Evolutionary conservation across 2,797 vertebrate species (phyloP).

Genomic region (Thamnophis elegans): DNA sequence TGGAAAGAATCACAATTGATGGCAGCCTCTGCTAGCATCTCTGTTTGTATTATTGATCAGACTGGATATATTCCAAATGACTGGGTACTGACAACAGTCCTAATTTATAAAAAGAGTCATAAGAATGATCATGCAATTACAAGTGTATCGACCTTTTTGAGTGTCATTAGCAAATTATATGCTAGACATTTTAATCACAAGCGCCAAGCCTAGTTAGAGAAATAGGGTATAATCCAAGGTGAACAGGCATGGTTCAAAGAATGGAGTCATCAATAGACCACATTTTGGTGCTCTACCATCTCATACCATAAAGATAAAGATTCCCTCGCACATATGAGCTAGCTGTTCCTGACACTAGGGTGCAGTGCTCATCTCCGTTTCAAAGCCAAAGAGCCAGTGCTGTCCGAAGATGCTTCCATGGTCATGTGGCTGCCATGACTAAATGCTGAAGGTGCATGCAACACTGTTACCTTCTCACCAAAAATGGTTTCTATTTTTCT

Average conservation of each 20-base stretch:
- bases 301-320: neutral
- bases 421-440: too few species aligned
- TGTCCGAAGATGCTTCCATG: too few species aligned
- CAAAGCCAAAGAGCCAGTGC: too few species aligned
- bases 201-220: neutral
- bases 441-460: too few species aligned
- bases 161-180: neutral
- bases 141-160: neutral
- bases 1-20: neutral
- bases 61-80: neutral
- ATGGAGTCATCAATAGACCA: neutral
- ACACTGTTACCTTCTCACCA: too few species aligned
- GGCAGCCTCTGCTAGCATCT: neutral
- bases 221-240: neutral
- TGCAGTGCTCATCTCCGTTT: too few species aligned
- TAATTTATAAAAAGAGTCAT: neutral
- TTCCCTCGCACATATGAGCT: too few species aligned
- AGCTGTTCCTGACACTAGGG: too few species aligned
- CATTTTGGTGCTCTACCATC: neutral
- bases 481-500: too few species aligned
- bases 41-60: neutral
- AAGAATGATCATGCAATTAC: neutral
- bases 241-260: neutral
- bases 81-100: neutral
- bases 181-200: neutral